Percentiles rank a stretch among this genome's conserved stretches.
Conservation (phyloP, 2,113 vertebrate species). For the Crotalus tigris region DNA sequence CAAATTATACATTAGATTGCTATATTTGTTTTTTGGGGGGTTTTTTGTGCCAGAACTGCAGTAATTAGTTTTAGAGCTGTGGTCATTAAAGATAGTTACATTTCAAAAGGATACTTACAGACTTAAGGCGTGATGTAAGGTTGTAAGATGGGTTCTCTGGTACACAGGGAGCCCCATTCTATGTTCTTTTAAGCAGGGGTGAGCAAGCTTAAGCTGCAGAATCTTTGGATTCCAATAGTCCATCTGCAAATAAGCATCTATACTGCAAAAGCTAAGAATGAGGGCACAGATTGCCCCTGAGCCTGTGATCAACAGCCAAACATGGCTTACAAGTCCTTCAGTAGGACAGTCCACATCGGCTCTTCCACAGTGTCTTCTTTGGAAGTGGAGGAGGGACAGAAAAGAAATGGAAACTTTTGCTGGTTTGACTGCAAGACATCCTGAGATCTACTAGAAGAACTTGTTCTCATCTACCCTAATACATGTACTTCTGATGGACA, state of each 20-base stretch:
- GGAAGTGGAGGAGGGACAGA: background rate
- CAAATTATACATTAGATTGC: background rate
- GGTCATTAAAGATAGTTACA: background rate
- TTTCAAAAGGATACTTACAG: background rate
- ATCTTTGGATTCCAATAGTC: background rate
- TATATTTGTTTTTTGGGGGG: background rate
- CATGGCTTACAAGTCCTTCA: background rate
- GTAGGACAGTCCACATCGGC: background rate
- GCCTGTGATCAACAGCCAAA: background rate
- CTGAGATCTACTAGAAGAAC: background rate
- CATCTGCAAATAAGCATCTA: background rate
- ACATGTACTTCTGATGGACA: background rate
- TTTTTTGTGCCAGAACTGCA: background rate
- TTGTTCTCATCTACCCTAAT: background rate
- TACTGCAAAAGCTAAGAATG: background rate
- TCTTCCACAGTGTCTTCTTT: background rate
- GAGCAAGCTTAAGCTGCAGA: background rate
- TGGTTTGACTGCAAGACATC: background rate
- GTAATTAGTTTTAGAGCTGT: background rate
- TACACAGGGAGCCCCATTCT: background rate
- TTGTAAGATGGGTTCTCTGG: background rate
- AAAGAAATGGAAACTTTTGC: background rate
- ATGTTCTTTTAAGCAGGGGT: background rate
- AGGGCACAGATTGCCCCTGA: background rate
- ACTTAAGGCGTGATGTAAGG: background rate